phyloP scores from a whole-genome alignment of 2,888 invertebrate species.

The Dilophus febrilis region DNA sequence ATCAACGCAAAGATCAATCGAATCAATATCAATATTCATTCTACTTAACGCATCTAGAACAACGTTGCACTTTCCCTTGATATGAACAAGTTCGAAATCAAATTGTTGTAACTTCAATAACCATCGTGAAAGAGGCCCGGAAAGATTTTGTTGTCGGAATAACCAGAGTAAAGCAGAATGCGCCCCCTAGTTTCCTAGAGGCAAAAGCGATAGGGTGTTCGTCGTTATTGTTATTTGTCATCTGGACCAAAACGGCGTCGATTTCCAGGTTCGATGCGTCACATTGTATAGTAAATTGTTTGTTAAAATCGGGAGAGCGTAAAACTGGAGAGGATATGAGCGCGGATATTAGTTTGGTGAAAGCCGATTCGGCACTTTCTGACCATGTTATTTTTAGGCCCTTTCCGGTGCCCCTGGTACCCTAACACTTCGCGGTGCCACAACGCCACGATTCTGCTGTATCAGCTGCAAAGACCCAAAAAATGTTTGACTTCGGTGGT shows the following conservation, averaged over 20 bases:
- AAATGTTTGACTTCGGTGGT: background rate
- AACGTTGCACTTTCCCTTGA: no score
- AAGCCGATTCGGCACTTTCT: background rate
- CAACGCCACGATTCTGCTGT: background rate
- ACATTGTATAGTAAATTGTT: constrained; percentile 5
- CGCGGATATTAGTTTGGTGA: background rate
- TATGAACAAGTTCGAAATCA: no score
- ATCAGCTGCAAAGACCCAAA: background rate
- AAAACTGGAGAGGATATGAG: background rate
- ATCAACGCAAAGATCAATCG: no score
- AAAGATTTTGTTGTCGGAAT: no score
- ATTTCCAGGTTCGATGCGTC: constrained; percentile 11
- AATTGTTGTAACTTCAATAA: no score
- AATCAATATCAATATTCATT: no score
- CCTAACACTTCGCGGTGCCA: background rate
- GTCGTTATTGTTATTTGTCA: no score
- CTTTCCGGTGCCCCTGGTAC: background rate
- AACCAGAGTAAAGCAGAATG: no score
- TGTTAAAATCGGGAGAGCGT: background rate
- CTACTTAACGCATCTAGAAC: no score
- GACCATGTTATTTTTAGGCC: background rate
- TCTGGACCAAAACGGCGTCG: constrained; percentile 8
- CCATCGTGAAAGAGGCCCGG: no score
- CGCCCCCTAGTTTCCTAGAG: no score
- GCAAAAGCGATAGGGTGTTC: no score